A percentile compares a stretch with the other conserved stretches of the same genome.
Conservation (phyloP, 2,797 vertebrate genomes). For the Petrocephalus schoutedeni region DNA sequence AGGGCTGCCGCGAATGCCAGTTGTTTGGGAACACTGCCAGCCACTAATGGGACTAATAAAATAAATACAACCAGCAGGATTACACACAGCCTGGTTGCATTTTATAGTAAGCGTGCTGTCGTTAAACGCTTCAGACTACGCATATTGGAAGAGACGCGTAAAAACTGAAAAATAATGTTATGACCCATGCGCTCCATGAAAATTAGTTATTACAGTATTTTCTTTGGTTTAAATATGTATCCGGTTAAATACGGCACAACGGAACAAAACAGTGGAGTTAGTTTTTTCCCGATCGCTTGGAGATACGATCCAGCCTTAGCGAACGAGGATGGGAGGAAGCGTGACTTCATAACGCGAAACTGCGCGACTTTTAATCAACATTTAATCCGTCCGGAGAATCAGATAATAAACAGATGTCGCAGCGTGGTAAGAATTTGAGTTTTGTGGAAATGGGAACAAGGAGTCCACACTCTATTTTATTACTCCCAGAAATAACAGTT, state of each 20-base stretch:
- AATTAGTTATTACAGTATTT: background rate
- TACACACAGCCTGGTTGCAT: constrained; percentile 9
- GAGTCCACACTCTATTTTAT: constrained; percentile 1
- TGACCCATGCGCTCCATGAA: background rate
- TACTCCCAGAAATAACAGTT: background rate
- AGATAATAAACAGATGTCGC: constrained; percentile 63
- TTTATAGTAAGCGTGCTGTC: constrained; percentile 12
- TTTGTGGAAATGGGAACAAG: background rate
- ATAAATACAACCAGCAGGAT: constrained; percentile 16
- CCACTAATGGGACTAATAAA: background rate
- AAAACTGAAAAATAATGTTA: constrained; percentile 13
- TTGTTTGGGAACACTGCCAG: constrained; percentile 1
- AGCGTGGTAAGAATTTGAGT: constrained; percentile 1
- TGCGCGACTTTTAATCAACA: constrained; percentile 51
- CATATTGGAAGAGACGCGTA: background rate
- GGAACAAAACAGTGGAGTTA: background rate
- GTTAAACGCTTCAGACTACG: constrained; percentile 7
- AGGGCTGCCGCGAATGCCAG: background rate
- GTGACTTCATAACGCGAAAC: constrained; percentile 12
- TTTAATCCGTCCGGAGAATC: constrained; percentile 45
- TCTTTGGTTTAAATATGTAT: background rate
- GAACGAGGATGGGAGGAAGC: background rate
- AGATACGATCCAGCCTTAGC: background rate
- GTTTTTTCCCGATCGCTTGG: background rate
- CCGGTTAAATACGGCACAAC: background rate